Conservation (phyloP, 1,140 invertebrate species). For the Paralvinella palmiformis region DNA sequence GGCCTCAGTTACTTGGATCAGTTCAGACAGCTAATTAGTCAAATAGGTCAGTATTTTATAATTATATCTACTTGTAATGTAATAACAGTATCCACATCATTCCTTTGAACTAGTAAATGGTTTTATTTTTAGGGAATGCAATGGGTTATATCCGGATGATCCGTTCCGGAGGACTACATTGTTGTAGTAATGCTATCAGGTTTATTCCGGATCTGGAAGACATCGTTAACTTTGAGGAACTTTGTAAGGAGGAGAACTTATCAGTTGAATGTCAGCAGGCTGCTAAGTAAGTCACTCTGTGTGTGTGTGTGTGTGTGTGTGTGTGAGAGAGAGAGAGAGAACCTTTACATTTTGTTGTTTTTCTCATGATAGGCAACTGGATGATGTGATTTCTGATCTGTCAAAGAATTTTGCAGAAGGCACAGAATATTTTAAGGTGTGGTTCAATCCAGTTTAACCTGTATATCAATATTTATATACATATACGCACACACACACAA, state of each 20-base stretch:
- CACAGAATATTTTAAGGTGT: constrained; percentile 87
- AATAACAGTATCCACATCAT: not conserved
- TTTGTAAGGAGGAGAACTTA: constrained; percentile 56
- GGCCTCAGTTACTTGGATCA: constrained; percentile 80
- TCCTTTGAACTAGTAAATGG: not conserved
- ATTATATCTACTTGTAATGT: not conserved
- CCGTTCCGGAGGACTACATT: constrained; percentile 85
- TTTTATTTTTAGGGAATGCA: constrained; percentile 67
- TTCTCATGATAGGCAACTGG: constrained; percentile 56
- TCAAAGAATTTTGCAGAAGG: constrained; percentile 83
- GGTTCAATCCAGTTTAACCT: not conserved
- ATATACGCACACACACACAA: too few species aligned
- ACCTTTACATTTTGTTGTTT: not conserved
- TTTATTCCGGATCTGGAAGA: constrained; percentile 82
- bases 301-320: not conserved
- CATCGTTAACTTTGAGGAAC: constrained; percentile 59
- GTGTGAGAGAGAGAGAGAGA: not conserved
- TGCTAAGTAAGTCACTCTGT: constrained; percentile 50
- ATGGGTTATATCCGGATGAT: constrained; percentile 94
- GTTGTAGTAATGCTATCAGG: constrained; percentile 80
- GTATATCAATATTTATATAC: not conserved
- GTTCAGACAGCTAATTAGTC: constrained; percentile 84
- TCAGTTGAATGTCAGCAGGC: constrained; percentile 59
- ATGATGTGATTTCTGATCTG: constrained; percentile 70
- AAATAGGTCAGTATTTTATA: constrained; percentile 72